Conservation (phyloP, 1,140 invertebrate species). For the Hydropsyche tenuis region DNA sequence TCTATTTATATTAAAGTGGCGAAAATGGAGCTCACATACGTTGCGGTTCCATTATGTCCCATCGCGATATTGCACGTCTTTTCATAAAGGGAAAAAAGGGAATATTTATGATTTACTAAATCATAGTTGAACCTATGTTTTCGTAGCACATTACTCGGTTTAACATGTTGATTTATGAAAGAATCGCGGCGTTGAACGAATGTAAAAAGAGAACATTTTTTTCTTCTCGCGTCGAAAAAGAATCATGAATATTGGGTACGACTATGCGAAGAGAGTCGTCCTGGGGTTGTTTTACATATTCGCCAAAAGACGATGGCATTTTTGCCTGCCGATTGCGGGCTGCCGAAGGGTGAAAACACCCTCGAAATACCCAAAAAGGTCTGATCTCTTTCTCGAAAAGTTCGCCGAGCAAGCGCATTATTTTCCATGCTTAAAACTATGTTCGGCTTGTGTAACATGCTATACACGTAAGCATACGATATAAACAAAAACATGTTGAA, state of each 20-base stretch:
- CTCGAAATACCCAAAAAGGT: too few species aligned
- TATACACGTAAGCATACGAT: too few species aligned
- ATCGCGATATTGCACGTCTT: slow-evolving; percentile 31
- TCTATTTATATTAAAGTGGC: background rate
- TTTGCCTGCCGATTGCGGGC: background rate
- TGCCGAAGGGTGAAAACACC: too few species aligned
- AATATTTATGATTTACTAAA: slow-evolving; percentile 41
- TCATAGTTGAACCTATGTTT: slow-evolving; percentile 37
- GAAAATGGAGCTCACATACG: slow-evolving; percentile 7
- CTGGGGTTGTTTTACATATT: slow-evolving; percentile 5
- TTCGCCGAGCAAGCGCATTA: background rate
- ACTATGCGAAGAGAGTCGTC: too few species aligned
- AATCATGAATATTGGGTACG: slow-evolving; percentile 16
- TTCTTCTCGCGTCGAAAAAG: too few species aligned
- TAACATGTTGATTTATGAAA: slow-evolving; percentile 39
- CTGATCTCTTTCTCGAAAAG: too few species aligned
- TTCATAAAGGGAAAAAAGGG: slow-evolving; percentile 34
- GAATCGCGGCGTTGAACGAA: slow-evolving; percentile 1
- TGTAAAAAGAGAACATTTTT: background rate
- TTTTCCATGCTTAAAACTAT: background rate
- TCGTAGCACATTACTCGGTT: slow-evolving; percentile 39
- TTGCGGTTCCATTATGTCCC: slow-evolving; percentile 28
- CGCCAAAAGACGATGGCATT: background rate
- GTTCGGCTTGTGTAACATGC: too few species aligned
- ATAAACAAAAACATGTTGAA: too few species aligned